Conservation (phyloP, 2,888 invertebrate species). For the Tetanocera ferruginea region DNA sequence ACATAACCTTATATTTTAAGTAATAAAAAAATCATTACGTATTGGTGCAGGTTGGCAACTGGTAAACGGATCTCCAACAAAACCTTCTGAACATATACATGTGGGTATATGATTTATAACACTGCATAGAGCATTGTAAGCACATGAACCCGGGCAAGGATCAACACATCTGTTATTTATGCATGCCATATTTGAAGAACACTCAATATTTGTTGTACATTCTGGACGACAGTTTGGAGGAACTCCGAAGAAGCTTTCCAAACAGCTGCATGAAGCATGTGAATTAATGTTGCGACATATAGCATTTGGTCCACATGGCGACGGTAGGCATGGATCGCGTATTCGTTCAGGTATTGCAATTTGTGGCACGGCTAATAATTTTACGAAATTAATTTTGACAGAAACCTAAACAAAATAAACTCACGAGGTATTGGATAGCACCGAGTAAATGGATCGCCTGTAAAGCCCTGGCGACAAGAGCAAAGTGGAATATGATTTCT, state of each 20-base stretch:
- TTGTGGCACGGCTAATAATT: slow-evolving; percentile 57
- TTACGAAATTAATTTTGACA: not conserved
- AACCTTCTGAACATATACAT: slow-evolving; percentile 80
- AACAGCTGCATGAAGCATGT: slow-evolving; percentile 77
- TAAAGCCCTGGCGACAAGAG: slow-evolving; percentile 76
- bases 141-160: slow-evolving; percentile 86
- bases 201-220: slow-evolving; percentile 81
- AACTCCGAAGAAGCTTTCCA: slow-evolving; percentile 77
- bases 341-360: slow-evolving; percentile 55
- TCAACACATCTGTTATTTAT: slow-evolving; percentile 82
- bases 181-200: slow-evolving; percentile 81
- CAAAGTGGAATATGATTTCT: slow-evolving; percentile 80
- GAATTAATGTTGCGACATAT: slow-evolving; percentile 75
- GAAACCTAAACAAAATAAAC: slow-evolving; percentile 42
- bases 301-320: slow-evolving; percentile 79
- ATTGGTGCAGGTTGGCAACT: slow-evolving; percentile 72
- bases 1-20: not conserved
- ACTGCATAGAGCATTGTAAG: slow-evolving; percentile 74
- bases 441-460: slow-evolving; percentile 80
- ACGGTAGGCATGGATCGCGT: slow-evolving; percentile 75
- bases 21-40: slow-evolving; percentile 57
- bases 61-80: slow-evolving; percentile 82
- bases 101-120: slow-evolving; percentile 82
- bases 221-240: slow-evolving; percentile 81
- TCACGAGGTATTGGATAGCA: slow-evolving; percentile 71